Evolutionary conservation across 2,888 invertebrate species (phyloP).

Genomic region (Eumacrocentrus americanus): DNA sequence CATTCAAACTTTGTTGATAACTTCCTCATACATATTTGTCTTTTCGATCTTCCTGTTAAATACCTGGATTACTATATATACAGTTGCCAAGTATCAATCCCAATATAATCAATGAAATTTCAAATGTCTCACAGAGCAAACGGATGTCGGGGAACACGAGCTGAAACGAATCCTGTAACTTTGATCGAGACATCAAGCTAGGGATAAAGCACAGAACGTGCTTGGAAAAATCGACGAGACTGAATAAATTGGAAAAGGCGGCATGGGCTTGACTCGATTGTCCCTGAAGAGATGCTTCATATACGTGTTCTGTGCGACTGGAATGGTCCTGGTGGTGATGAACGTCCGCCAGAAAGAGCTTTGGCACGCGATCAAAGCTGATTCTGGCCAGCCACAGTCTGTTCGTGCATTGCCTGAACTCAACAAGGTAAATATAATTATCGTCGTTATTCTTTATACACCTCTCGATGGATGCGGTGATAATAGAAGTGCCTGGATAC

Average conservation of each 20-base stretch:
- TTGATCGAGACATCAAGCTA: neutral
- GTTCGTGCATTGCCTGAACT: constrained; percentile 39
- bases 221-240: neutral
- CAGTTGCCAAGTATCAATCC: neutral
- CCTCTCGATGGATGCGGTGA: neutral
- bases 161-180: neutral
- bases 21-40: too few species aligned
- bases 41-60: too few species aligned
- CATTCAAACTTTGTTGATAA: too few species aligned
- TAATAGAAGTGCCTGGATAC: neutral
- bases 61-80: neutral
- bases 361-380: constrained; percentile 55
- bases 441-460: neutral
- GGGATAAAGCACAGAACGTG: neutral
- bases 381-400: constrained; percentile 44
- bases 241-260: constrained; percentile 32
- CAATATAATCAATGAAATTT: neutral
- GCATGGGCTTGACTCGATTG: constrained; percentile 66
- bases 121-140: constrained; percentile 7
- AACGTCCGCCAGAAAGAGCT: constrained; percentile 62
- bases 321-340: constrained; percentile 64
- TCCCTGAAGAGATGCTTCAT: constrained; percentile 67
- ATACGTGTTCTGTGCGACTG: constrained; percentile 64
- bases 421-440: constrained; percentile 44
- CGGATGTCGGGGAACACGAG: constrained; percentile 13